phyloP scores from a whole-genome alignment of 2,888 invertebrate genomes.

The Terebella lapidaria region DNA sequence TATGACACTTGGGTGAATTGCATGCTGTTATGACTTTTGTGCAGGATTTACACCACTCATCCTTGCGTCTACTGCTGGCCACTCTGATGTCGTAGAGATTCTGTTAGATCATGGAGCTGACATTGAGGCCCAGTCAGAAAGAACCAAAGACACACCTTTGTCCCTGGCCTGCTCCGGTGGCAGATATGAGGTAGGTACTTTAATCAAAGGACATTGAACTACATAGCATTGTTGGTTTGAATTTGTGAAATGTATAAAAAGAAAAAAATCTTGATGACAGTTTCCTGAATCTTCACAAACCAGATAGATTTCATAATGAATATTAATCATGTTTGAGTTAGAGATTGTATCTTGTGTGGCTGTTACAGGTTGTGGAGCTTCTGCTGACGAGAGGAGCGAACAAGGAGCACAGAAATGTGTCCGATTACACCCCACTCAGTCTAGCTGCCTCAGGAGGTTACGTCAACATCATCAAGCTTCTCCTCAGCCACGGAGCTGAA shows the following conservation, averaged over 20 bases:
- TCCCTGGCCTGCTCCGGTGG: conserved; percentile 97
- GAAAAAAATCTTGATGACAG: too few species aligned
- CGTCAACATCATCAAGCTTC: conserved; percentile 92
- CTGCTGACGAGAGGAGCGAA: conserved; percentile 84
- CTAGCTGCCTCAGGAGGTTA: conserved; percentile 97
- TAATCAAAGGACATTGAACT: too few species aligned
- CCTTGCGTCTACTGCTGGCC: conserved; percentile 93
- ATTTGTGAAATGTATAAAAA: too few species aligned
- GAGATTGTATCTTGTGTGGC: too few species aligned
- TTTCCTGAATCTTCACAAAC: too few species aligned
- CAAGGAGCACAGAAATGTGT: conserved; percentile 93
- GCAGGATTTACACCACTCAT: conserved; percentile 96
- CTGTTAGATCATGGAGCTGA: conserved; percentile 91
- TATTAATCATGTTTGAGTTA: too few species aligned
- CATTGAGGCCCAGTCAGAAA: conserved; percentile 96
- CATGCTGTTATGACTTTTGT: too few species aligned
- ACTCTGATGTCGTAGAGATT: conserved; percentile 81
- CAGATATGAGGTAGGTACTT: conserved; percentile 73
- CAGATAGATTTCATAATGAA: too few species aligned
- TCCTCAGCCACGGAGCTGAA: conserved; percentile 91
- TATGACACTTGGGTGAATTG: too few species aligned
- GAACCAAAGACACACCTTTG: conserved; percentile 97
- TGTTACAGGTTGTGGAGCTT: conserved; percentile 74
- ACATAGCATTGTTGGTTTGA: too few species aligned
- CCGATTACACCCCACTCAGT: conserved; percentile 98